Evolutionary conservation across 2,797 vertebrate genomes (phyloP).

Genomic region (Danio kyathit): DNA sequence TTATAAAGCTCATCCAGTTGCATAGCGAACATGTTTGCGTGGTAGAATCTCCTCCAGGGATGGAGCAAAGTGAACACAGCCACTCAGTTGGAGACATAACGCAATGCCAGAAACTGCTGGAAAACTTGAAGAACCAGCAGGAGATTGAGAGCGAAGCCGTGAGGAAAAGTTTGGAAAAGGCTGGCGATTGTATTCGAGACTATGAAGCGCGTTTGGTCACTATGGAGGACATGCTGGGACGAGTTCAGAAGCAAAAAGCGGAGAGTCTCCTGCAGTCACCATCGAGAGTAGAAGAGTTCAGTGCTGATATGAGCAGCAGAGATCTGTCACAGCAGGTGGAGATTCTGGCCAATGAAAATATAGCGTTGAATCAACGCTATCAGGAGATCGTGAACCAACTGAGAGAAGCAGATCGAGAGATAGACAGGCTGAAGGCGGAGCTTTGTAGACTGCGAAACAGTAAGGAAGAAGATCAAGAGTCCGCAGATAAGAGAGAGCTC

Average conservation of each 20-base stretch:
- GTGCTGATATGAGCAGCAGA: conserved; percentile 68
- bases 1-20: conserved; percentile 71
- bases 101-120: conserved; percentile 74
- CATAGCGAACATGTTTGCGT: conserved; percentile 63
- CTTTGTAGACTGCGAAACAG: conserved; percentile 71
- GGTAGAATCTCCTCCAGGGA: conserved; percentile 51
- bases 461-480: conserved; percentile 74
- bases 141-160: conserved; percentile 79
- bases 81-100: conserved; percentile 43
- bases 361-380: conserved; percentile 78
- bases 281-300: conserved; percentile 68
- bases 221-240: conserved; percentile 79
- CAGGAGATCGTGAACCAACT: conserved; percentile 86
- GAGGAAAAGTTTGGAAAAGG: conserved; percentile 75
- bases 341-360: conserved; percentile 78
- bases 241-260: conserved; percentile 74
- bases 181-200: conserved; percentile 78
- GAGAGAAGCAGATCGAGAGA: conserved; percentile 84
- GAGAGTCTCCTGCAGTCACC: conserved; percentile 67
- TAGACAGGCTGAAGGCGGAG: conserved; percentile 81
- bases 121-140: conserved; percentile 78
- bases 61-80: conserved; percentile 65
- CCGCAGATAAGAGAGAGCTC: conserved; percentile 78
- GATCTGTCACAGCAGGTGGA: conserved; percentile 78
- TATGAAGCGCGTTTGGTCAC: conserved; percentile 79